phyloP scores from a whole-genome alignment of 2,113 vertebrate species.

The Machaerirhynchus nigripectus region DNA sequence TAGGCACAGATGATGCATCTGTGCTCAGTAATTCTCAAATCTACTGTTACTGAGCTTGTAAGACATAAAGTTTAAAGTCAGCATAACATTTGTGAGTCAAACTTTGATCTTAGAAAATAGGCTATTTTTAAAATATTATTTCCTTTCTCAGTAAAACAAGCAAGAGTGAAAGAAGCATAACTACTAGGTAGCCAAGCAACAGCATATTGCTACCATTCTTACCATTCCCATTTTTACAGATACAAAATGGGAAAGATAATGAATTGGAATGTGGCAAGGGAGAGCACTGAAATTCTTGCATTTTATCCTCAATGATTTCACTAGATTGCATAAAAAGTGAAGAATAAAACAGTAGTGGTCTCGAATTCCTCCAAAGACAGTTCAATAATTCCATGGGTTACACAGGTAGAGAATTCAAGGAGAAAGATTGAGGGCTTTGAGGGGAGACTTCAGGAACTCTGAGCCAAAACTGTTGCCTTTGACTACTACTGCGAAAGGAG shows the following conservation, averaged over 20 bases:
- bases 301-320: neutral
- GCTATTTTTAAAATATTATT: neutral
- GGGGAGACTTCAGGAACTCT: neutral
- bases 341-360: neutral
- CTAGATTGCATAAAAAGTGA: neutral
- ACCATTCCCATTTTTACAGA: neutral
- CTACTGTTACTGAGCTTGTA: neutral
- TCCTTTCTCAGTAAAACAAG: neutral
- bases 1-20: neutral
- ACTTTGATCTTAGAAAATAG: neutral
- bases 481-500: neutral
- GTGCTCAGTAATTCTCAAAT: neutral
- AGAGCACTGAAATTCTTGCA: neutral
- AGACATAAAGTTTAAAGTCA: neutral
- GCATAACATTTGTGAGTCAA: neutral
- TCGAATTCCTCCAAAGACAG: neutral
- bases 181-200: neutral
- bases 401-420: neutral
- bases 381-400: neutral
- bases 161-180: neutral
- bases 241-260: neutral
- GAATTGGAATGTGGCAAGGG: neutral
- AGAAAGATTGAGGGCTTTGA: neutral
- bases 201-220: neutral
- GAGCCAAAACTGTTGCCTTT: neutral